These are phyloP conservation scores for Noctilio leporinus DNA, from an alignment of 2,113 vertebrate species.

Conservation along the genomic window DNA sequence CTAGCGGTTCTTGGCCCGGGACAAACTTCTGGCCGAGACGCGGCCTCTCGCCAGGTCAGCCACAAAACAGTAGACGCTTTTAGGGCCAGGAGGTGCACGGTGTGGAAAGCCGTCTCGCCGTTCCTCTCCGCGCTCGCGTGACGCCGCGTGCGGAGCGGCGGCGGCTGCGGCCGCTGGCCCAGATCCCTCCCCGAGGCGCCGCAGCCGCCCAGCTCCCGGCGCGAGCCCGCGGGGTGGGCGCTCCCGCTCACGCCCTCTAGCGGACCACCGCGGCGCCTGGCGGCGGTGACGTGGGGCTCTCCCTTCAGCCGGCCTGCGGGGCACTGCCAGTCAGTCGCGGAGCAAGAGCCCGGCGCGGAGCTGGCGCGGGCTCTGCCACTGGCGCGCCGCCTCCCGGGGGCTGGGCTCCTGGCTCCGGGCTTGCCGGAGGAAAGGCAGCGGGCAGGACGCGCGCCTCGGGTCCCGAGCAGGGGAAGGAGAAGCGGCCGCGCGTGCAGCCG, in stretches of 20 bases:
- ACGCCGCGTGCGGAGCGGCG: neutral
- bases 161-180: neutral
- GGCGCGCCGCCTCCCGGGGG: constrained; percentile 51
- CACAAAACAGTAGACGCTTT: neutral
- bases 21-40: constrained; percentile 56
- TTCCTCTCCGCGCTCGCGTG: neutral
- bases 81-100: neutral
- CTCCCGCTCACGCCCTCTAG: constrained; percentile 80
- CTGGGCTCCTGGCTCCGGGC: constrained; percentile 38
- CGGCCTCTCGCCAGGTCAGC: neutral
- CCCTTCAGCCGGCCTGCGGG: constrained; percentile 73
- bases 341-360: constrained; percentile 56
- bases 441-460: neutral
- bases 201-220: neutral
- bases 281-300: constrained; percentile 77
- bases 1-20: neutral
- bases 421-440: constrained; percentile 7
- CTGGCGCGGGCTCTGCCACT: constrained; percentile 54
- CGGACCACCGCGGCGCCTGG: constrained; percentile 61
- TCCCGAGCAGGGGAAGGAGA: neutral
- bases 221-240: neutral
- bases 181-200: neutral
- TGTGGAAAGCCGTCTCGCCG: neutral
- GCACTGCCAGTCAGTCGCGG: constrained; percentile 75
- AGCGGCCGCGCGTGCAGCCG: neutral